A percentile compares a stretch with the other conserved stretches of the same genome.
These are phyloP conservation scores for Rosalia funebris DNA, from an alignment of 2,888 invertebrate genomes.

Conservation along the genomic window DNA sequence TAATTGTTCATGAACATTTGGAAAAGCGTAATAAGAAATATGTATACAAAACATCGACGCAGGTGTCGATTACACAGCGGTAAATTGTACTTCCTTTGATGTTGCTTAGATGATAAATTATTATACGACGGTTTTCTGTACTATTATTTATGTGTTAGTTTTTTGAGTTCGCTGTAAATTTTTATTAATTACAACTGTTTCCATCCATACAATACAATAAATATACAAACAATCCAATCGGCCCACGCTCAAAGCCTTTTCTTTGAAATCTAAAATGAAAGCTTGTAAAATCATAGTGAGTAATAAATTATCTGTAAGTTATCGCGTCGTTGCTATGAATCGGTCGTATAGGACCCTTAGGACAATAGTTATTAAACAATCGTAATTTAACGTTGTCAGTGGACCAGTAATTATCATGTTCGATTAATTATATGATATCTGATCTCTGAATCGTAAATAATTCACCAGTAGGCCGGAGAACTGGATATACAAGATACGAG, in stretches of 20 bases:
- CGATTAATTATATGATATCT: conserved; percentile 56
- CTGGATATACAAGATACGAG: conserved; percentile 21
- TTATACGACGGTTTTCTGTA: too few species aligned
- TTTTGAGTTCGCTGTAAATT: too few species aligned
- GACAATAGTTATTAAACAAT: conserved; percentile 50
- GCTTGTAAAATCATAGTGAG: conserved; percentile 24
- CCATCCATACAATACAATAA: conserved; percentile 1
- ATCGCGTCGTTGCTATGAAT: conserved; percentile 25
- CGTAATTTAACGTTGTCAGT: conserved; percentile 59
- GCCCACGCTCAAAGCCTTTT: conserved; percentile 20
- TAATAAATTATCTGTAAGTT: conserved; percentile 29
- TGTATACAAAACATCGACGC: too few species aligned
- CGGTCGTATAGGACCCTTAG: conserved; percentile 29
- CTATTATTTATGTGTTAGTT: too few species aligned
- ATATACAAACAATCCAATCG: conserved; percentile 8
- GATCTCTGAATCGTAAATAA: conserved; percentile 31
- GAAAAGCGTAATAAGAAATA: too few species aligned
- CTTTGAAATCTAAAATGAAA: conserved; percentile 29
- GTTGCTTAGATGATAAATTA: too few species aligned
- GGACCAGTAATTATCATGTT: conserved; percentile 57
- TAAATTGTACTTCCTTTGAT: too few species aligned
- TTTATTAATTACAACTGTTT: neutral
- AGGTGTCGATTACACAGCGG: too few species aligned
- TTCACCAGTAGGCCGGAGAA: conserved; percentile 23
- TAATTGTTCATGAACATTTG: too few species aligned